A percentile compares a stretch with the other conserved stretches of the same genome.
Evolutionary conservation across 2,797 vertebrate species (phyloP).

Genomic region (Euthynnus affinis): DNA sequence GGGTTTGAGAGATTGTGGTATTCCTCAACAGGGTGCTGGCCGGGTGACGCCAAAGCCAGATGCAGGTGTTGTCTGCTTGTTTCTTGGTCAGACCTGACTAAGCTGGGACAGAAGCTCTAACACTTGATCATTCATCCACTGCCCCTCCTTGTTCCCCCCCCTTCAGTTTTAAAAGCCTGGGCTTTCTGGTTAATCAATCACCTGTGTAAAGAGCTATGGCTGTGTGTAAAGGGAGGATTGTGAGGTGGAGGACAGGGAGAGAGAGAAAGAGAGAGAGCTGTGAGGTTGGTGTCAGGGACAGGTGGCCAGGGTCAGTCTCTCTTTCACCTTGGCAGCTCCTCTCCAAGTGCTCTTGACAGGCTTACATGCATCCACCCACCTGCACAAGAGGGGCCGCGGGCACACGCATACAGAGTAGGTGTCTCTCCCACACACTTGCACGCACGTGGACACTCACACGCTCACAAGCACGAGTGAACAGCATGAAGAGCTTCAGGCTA

Average conservation of each 20-base stretch:
- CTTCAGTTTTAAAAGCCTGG: constrained; percentile 58
- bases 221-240: constrained; percentile 51
- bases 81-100: constrained; percentile 72
- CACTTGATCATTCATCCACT: constrained; percentile 62
- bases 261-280: constrained; percentile 18
- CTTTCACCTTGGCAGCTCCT: constrained; percentile 81
- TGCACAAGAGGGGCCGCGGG: constrained; percentile 64
- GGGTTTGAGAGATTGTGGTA: constrained; percentile 1
- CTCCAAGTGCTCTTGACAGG: constrained; percentile 80
- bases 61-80: constrained; percentile 69
- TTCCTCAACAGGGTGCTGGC: constrained; percentile 12
- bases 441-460: constrained; percentile 21
- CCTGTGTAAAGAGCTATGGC: constrained; percentile 63
- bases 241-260: background rate
- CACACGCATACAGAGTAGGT: constrained; percentile 51
- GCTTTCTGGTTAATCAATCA: constrained; percentile 82
- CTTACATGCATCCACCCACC: constrained; percentile 79
- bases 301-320: constrained; percentile 82
- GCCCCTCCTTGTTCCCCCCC: constrained; percentile 24
- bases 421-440: constrained; percentile 48
- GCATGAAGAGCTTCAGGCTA: constrained; percentile 63
- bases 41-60: constrained; percentile 52
- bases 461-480: constrained; percentile 39
- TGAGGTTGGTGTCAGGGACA: constrained; percentile 79
- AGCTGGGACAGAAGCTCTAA: constrained; percentile 65